phyloP scores from a whole-genome alignment of 2,888 invertebrate genomes.

The Caenorhabditis zanzibari region DNA sequence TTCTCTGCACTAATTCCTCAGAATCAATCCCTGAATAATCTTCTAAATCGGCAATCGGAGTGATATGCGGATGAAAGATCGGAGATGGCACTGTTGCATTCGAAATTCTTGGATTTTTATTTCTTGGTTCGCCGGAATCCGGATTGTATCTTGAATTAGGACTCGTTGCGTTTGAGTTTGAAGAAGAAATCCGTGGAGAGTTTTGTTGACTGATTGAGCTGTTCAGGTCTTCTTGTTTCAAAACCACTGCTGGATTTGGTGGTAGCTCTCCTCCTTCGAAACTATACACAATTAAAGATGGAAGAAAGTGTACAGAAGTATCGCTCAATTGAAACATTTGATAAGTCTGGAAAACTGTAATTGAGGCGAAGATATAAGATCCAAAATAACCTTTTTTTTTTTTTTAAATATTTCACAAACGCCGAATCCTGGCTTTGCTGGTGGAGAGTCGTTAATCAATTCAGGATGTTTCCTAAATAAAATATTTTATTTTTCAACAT shows the following conservation, averaged over 20 bases:
- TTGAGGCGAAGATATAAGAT: background rate
- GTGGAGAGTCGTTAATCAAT: constrained; percentile 8
- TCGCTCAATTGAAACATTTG: background rate
- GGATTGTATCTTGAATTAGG: background rate
- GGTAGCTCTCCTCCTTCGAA: constrained; percentile 4
- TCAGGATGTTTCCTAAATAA: constrained; percentile 4
- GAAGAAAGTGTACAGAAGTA: background rate
- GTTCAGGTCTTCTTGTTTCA: constrained; percentile 1
- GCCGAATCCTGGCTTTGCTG: constrained; percentile 7
- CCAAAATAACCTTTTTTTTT: background rate
- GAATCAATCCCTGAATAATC: constrained; percentile 95
- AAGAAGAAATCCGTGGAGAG: no score
- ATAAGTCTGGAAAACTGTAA: background rate
- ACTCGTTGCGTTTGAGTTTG: background rate
- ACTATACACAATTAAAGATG: constrained; percentile 24
- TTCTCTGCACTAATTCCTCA: constrained; percentile 94
- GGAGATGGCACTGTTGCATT: constrained; percentile 31
- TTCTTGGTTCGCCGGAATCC: background rate
- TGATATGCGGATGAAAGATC: constrained; percentile 86
- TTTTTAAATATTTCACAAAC: constrained; percentile 16
- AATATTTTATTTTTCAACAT: background rate
- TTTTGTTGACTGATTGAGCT: no score
- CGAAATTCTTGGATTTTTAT: background rate
- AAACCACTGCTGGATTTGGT: background rate
- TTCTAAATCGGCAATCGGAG: constrained; percentile 97